Conservation (phyloP, 2,888 invertebrate species). For the Neoitamus cyanurus region DNA sequence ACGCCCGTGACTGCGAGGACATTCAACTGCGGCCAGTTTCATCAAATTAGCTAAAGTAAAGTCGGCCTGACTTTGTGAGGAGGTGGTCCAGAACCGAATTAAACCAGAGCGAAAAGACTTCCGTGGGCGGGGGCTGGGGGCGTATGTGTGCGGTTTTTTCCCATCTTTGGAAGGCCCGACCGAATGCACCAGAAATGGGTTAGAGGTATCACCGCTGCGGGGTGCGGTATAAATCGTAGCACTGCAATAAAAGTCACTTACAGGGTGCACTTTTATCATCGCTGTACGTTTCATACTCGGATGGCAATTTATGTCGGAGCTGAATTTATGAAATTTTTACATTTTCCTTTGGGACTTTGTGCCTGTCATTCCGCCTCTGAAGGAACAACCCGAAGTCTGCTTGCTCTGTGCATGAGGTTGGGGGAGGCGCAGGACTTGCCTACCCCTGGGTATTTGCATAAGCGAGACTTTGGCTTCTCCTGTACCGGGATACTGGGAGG, state of each 20-base stretch:
- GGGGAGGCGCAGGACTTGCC: neutral
- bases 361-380: neutral
- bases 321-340: slow-evolving; percentile 20
- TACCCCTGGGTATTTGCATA: slow-evolving; percentile 12
- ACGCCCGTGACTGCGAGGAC: neutral
- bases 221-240: slow-evolving; percentile 17
- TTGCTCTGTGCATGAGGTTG: neutral
- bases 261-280: slow-evolving; percentile 32
- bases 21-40: slow-evolving; percentile 20
- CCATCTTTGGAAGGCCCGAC: neutral
- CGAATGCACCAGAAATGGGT: neutral
- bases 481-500: neutral
- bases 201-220: slow-evolving; percentile 7
- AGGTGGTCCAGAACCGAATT: neutral
- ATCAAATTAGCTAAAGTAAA: slow-evolving; percentile 27
- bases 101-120: neutral
- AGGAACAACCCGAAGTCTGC: neutral
- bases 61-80: neutral
- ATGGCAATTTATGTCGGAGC: slow-evolving; percentile 10
- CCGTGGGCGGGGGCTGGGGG: neutral
- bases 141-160: neutral
- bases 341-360: slow-evolving; percentile 3
- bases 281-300: neutral
- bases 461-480: neutral
- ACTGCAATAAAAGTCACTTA: slow-evolving; percentile 30